phyloP scores from a whole-genome alignment of 2,888 invertebrate genomes.

The Papilio elwesi region DNA sequence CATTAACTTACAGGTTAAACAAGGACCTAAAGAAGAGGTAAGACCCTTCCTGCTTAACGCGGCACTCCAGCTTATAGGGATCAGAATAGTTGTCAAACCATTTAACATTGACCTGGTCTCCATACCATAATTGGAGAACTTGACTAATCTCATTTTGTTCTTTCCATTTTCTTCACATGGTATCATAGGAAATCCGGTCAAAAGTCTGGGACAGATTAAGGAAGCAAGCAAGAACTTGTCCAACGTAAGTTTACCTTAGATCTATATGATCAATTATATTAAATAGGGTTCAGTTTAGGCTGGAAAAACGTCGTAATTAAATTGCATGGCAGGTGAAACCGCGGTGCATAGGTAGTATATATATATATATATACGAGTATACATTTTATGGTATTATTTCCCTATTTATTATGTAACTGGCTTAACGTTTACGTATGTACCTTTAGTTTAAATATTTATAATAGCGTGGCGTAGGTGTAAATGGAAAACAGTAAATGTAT shows the following conservation, averaged over 20 bases:
- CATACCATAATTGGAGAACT: not conserved
- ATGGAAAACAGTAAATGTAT: slow-evolving; percentile 45
- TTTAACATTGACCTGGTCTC: not conserved
- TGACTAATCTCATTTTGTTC: not conserved
- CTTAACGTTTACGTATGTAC: too few species aligned
- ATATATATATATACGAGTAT: too few species aligned
- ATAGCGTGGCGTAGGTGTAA: slow-evolving; percentile 40
- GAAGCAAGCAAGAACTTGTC: not conserved
- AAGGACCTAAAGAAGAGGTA: not conserved
- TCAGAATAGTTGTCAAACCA: slow-evolving; percentile 4
- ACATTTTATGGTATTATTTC: too few species aligned
- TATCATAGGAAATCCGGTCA: not conserved
- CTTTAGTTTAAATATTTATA: too few species aligned
- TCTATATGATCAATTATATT: too few species aligned
- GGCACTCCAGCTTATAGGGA: slow-evolving; percentile 1
- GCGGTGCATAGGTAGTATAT: too few species aligned
- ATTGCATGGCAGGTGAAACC: too few species aligned
- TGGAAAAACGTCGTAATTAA: too few species aligned
- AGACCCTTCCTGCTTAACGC: not conserved
- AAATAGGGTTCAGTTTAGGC: too few species aligned
- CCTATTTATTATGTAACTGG: too few species aligned
- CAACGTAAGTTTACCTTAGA: too few species aligned
- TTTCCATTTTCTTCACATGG: not conserved
- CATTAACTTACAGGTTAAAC: slow-evolving; percentile 11
- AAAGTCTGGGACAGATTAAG: not conserved